These are phyloP conservation scores for Mimas tiliae DNA, from an alignment of 2,888 invertebrate genomes.

Conservation along the genomic window DNA sequence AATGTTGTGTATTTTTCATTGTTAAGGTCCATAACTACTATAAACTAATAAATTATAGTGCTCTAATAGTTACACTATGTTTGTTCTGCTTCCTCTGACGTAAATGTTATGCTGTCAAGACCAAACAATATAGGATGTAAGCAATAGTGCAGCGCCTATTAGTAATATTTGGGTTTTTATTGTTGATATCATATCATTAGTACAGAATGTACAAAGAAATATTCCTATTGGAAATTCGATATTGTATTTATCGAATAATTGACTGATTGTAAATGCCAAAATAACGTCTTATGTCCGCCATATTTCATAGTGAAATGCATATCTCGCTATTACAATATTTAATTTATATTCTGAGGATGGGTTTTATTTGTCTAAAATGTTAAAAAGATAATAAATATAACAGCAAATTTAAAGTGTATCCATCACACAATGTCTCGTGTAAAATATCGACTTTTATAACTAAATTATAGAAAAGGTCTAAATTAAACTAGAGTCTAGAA, in stretches of 20 bases:
- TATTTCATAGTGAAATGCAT: slow-evolving; percentile 6
- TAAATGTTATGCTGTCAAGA: too few relatives aligned
- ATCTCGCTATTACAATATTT: not conserved
- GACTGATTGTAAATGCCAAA: slow-evolving; percentile 19
- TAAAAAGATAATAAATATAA: not conserved
- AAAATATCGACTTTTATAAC: not conserved
- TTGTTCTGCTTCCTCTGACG: too few relatives aligned
- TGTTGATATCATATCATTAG: not conserved
- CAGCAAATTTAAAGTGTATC: slow-evolving; percentile 2
- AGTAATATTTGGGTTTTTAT: not conserved
- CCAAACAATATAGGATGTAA: not conserved
- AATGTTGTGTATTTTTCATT: slow-evolving; percentile 9
- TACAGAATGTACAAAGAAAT: slow-evolving; percentile 9
- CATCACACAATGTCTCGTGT: slow-evolving; percentile 19
- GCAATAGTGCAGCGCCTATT: not conserved
- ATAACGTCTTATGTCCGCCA: slow-evolving; percentile 9
- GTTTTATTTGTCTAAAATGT: not conserved
- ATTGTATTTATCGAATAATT: slow-evolving; percentile 10
- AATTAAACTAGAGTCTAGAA: slow-evolving; percentile 20
- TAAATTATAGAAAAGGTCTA: slow-evolving; percentile 16
- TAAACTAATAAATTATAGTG: too few relatives aligned
- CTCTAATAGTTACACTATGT: too few relatives aligned
- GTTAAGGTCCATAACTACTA: not conserved
- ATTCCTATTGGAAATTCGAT: slow-evolving; percentile 17
- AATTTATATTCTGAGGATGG: not conserved